phyloP scores from a whole-genome alignment of 2,797 vertebrate species.

The Fratercula arctica region DNA sequence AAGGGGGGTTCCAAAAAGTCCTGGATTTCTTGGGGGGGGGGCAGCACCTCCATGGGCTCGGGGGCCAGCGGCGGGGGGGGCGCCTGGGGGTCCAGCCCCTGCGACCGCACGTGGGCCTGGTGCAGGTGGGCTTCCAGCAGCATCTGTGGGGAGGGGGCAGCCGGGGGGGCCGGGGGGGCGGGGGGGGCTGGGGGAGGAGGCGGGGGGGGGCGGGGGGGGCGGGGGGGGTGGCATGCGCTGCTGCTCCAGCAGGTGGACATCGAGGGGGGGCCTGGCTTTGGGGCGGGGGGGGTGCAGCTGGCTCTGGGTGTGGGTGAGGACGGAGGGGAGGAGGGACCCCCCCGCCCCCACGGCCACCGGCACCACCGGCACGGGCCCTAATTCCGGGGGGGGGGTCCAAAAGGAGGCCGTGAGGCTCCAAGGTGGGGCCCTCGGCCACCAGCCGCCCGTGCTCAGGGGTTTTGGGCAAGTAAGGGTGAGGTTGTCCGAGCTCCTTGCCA shows the following conservation, averaged over 20 bases:
- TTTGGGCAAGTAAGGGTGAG: constrained; percentile 87
- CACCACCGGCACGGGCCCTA: neutral
- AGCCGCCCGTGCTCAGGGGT: constrained; percentile 80
- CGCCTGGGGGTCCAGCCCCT: constrained; percentile 71
- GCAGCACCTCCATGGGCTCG: constrained; percentile 63
- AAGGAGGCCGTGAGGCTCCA: constrained; percentile 68
- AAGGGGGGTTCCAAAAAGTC: constrained; percentile 69
- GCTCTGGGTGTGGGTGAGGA: constrained; percentile 87
- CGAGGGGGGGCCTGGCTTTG: constrained; percentile 46
- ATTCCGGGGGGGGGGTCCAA: constrained; percentile 87
- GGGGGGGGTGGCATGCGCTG: constrained; percentile 78
- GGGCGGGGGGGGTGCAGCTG: constrained; percentile 53
- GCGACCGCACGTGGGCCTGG: constrained; percentile 80
- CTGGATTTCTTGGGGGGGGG: constrained; percentile 72
- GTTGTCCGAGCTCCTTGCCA: constrained; percentile 59
- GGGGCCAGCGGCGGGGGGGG: constrained; percentile 68
- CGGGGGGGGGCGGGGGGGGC: neutral
- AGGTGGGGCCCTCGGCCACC: constrained; percentile 75
- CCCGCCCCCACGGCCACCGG: constrained; percentile 56
- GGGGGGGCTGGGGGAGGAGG: neutral
- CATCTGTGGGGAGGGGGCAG: constrained; percentile 86
- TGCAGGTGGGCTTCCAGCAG: constrained; percentile 83
- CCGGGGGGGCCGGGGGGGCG: neutral
- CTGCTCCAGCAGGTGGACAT: constrained; percentile 82
- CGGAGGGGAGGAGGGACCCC: constrained; percentile 53